Percentiles rank a stretch among this genome's conserved stretches.
Conservation (phyloP, 2,888 invertebrate species). For the Linnaemya vulpina region DNA sequence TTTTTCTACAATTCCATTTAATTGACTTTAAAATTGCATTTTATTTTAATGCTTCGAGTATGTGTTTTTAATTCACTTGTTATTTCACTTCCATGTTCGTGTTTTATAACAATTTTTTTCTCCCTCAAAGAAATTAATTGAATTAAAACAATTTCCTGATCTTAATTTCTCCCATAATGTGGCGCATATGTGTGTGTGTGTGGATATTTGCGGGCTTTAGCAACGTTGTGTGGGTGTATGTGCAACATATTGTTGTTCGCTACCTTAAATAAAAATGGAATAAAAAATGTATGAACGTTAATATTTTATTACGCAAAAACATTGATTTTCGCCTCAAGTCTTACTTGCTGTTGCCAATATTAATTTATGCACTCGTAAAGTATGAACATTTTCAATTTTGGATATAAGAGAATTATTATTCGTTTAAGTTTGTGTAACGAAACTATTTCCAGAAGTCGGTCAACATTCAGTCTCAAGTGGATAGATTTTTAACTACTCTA, state of each 20-base stretch:
- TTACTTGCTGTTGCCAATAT: neutral
- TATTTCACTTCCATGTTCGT: constrained; percentile 15
- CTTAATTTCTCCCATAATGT: constrained; percentile 28
- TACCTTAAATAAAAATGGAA: neutral
- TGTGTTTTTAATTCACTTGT: constrained; percentile 25
- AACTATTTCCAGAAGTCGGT: constrained; percentile 13
- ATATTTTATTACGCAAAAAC: constrained; percentile 57
- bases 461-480: constrained; percentile 46
- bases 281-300: constrained; percentile 42
- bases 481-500: neutral
- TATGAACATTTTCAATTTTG: constrained; percentile 19
- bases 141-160: constrained; percentile 69
- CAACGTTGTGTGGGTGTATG: neutral
- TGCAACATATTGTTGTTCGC: constrained; percentile 21
- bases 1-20: constrained; percentile 54
- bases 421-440: neutral
- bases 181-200: neutral
- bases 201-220: neutral
- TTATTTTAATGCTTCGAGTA: constrained; percentile 46
- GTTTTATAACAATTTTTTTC: constrained; percentile 55
- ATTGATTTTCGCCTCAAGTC: constrained; percentile 52
- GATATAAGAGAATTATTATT: neutral
- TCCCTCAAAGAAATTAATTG: constrained; percentile 58
- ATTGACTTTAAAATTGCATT: constrained; percentile 68
- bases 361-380: constrained; percentile 8